Evolutionary conservation across 2,113 vertebrate species (phyloP).

Genomic region (Trichechus manatus): DNA sequence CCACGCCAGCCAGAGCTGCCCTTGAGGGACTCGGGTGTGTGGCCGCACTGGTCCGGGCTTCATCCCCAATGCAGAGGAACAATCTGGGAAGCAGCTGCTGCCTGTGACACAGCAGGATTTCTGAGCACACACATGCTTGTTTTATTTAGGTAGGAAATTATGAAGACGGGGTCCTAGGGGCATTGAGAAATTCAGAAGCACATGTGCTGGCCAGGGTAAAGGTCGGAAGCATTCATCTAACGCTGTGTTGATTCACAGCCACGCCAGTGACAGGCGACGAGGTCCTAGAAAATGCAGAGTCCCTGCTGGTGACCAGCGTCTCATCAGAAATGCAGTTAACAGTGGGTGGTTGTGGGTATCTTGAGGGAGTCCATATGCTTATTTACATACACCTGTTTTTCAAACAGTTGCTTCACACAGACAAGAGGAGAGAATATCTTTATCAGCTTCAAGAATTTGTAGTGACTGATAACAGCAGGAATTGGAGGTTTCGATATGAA

Average conservation of each 20-base stretch:
- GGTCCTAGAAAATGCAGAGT: background rate
- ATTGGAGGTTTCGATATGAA: slow-evolving; percentile 89
- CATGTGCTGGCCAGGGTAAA: rapidly evolving
- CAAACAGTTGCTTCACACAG: slow-evolving; percentile 88
- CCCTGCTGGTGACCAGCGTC: background rate
- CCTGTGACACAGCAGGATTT: background rate
- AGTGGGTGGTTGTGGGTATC: background rate
- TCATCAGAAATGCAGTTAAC: background rate
- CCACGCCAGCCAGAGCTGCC: background rate
- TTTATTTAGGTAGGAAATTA: background rate
- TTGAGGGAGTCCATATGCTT: background rate
- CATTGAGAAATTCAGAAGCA: background rate
- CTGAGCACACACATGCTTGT: background rate
- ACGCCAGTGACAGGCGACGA: rapidly evolving
- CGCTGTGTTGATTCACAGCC: background rate
- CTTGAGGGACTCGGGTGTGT: background rate
- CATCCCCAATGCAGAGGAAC: background rate
- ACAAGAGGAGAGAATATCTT: slow-evolving; percentile 90
- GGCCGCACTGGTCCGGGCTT: rapidly evolving
- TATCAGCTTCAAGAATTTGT: slow-evolving; percentile 90
- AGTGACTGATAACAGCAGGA: slow-evolving; percentile 89
- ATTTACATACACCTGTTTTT: background rate
- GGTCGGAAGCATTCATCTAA: background rate
- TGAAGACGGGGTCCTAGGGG: background rate
- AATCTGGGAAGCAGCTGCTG: background rate